Base-by-base conservation (phyloP, 2,888 invertebrate species). In the Drosophila kanekoi region DNA sequence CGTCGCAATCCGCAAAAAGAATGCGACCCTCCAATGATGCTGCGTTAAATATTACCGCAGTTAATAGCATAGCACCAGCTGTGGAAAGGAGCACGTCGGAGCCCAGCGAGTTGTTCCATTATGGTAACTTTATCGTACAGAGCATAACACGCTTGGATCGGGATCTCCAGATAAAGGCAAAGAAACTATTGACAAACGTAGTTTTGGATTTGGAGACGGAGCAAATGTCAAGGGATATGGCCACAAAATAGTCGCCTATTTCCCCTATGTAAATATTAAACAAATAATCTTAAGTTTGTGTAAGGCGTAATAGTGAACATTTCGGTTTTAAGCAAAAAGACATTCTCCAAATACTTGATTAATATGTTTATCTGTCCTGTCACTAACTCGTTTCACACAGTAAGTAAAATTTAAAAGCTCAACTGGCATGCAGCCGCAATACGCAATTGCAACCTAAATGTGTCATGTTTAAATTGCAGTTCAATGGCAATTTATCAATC, bases 101-200 rank as follows among this genome's bases (percentile, higher is more conserved):
- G 23, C 35, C 54, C 16, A 44, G 23, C 16, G 54, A 54, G 9
- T 4, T 54, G 35, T 35, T 54, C 3, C 54, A 54, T 16, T 54
- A 54, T 2, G 54, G 54, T 13, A 54, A 54, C 20, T 54, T 54
- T 23, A 54, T 54, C 33, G 23, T 54, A 0, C 44, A 54, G 11
- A 54, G 54, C 44, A 54, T 54, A 9, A 54, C 4, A 10, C 54
- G 54, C 44, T 9, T 54, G 23, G 54, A 54, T 23, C 20, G 54
- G 0, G 54, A 54, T 14, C 54, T 54, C 11, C 54, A 54, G 54
- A 54, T 54, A 14, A 44, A 54, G 35, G 54, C 54, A 14, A 54
- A 54, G n/a, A 54, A 54, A 11, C 16, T 44, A 0, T 16, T 54
- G 13, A 54, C 54, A 0, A 54, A 44, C 16, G 54, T 44, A 4